These are phyloP conservation scores for Melanotaenia nigrans DNA, from an alignment of 2,797 vertebrate species.

Conservation along the genomic window DNA sequence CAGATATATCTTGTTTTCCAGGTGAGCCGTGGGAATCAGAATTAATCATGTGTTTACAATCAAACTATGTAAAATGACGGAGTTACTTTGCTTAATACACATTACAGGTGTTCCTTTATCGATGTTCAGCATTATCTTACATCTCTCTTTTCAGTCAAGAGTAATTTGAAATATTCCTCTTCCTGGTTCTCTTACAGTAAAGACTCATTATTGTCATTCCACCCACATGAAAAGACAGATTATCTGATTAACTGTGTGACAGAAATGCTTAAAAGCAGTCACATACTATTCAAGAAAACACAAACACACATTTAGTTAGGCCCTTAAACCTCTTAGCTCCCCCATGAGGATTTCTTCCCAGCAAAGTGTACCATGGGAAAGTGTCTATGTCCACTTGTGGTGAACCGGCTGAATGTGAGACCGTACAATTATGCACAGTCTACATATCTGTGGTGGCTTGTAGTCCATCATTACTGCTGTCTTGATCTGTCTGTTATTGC, in stretches of 20 bases:
- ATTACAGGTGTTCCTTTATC: conserved; percentile 6
- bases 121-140: background rate
- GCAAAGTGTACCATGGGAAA: conserved; percentile 59
- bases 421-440: conserved; percentile 49
- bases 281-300: conserved; percentile 24
- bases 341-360: conserved; percentile 18
- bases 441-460: conserved; percentile 55
- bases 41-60: background rate
- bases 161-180: conserved; percentile 20
- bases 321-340: background rate
- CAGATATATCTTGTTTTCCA: too few species aligned
- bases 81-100: conserved; percentile 1
- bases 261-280: conserved; percentile 22
- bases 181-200: conserved; percentile 13
- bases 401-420: conserved; percentile 51
- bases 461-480: conserved; percentile 50
- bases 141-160: conserved; percentile 18
- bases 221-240: conserved; percentile 16
- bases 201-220: conserved; percentile 27
- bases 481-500: conserved; percentile 26
- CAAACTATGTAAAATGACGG: background rate
- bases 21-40: background rate
- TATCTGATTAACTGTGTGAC: conserved; percentile 27
- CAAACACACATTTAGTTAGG: conserved; percentile 14
- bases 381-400: conserved; percentile 47